Evolutionary conservation across 1,140 invertebrate species (phyloP).

Genomic region (Pseudachorutes palmiensis): DNA sequence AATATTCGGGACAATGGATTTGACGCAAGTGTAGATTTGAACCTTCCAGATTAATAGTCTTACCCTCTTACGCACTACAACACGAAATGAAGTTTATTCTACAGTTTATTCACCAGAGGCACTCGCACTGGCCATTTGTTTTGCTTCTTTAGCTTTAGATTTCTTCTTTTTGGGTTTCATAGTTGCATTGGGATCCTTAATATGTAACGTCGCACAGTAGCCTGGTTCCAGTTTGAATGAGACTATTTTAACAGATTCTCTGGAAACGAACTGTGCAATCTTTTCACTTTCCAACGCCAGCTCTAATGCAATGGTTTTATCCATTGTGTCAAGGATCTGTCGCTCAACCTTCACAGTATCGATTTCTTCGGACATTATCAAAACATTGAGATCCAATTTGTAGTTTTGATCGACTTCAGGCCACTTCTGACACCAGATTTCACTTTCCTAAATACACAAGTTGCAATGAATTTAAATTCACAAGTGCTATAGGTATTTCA

Average conservation of each 20-base stretch:
- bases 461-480: neutral
- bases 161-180: neutral
- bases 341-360: constrained; percentile 48
- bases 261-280: constrained; percentile 23
- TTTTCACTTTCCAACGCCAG: constrained; percentile 45
- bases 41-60: constrained; percentile 18
- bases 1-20: constrained; percentile 60
- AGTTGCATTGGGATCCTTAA: constrained; percentile 7
- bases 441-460: constrained; percentile 25
- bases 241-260: constrained; percentile 16
- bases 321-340: constrained; percentile 47
- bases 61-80: neutral
- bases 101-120: neutral
- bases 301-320: constrained; percentile 48
- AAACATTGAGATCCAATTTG: constrained; percentile 53
- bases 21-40: constrained; percentile 45
- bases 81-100: neutral
- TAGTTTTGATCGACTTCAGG: constrained; percentile 68
- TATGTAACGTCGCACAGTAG: constrained; percentile 33
- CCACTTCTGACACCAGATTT: constrained; percentile 55
- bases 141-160: neutral
- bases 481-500: neutral
- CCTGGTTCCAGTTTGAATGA: constrained; percentile 27
- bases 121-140: neutral
- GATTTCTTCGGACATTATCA: constrained; percentile 51